Conservation (phyloP, 2,888 invertebrate genomes). For the Lottia scabra region DNA sequence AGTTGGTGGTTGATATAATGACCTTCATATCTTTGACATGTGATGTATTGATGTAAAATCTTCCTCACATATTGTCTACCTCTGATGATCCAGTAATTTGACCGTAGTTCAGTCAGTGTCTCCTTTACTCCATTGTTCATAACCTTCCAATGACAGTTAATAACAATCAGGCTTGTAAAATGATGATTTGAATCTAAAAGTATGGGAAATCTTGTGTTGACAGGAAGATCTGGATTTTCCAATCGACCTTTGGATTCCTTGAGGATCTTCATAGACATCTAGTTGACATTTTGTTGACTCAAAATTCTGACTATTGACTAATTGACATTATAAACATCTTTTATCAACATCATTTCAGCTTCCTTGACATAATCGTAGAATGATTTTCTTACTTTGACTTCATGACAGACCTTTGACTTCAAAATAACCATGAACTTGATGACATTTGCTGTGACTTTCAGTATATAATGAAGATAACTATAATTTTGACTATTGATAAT, state of each 20-base stretch:
- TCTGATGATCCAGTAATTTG: neutral
- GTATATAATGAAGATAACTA: neutral
- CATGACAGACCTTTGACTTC: neutral
- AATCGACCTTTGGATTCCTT: neutral
- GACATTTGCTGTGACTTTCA: neutral
- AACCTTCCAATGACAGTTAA: neutral
- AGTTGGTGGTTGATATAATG: too few species aligned
- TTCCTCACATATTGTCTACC: neutral
- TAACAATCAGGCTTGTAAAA: neutral
- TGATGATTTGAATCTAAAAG: neutral
- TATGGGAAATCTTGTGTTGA: neutral
- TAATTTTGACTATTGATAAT: neutral
- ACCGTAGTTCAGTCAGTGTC: neutral
- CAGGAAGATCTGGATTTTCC: neutral
- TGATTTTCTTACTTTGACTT: neutral
- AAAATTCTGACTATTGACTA: neutral
- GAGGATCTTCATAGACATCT: constrained; percentile 1
- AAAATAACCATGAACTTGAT: neutral
- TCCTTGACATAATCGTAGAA: neutral
- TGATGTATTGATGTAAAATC: too few species aligned
- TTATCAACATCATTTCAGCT: neutral
- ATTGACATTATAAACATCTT: neutral
- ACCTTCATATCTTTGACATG: too few species aligned
- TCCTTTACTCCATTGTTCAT: neutral
- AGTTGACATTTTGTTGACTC: neutral